These are phyloP conservation scores for Itoplectis maculator DNA, from an alignment of 2,888 invertebrate genomes.

Conservation along the genomic window DNA sequence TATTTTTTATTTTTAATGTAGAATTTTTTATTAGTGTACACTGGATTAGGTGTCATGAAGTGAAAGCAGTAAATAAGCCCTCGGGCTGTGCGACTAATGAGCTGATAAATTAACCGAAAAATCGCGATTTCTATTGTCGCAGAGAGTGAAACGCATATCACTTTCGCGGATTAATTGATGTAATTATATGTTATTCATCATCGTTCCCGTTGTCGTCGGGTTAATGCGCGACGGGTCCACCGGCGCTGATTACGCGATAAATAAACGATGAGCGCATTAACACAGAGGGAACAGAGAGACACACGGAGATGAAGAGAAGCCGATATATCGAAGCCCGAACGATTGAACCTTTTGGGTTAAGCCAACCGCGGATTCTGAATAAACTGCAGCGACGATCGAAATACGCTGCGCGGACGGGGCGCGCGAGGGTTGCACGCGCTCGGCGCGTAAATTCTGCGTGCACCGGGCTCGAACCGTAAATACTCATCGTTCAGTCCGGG, in stretches of 20 bases:
- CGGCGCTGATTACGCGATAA: conserved; percentile 39
- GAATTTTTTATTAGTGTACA: too few species aligned
- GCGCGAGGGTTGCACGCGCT: conserved; percentile 35
- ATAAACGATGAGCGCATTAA: conserved; percentile 55
- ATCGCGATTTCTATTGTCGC: not conserved
- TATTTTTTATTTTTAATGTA: too few species aligned
- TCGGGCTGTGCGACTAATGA: not conserved
- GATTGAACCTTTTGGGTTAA: conserved; percentile 47
- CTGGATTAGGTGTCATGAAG: not conserved
- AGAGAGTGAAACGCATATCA: conserved; percentile 9
- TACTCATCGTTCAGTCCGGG: conserved; percentile 34
- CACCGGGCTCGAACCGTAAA: conserved; percentile 46
- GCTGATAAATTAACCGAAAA: conserved; percentile 3
- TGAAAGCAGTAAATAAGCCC: not conserved
- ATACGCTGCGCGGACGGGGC: conserved; percentile 54
- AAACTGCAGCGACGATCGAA: conserved; percentile 56
- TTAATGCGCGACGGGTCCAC: conserved; percentile 37
- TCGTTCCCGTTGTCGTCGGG: conserved; percentile 34
- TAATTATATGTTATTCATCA: conserved; percentile 45
- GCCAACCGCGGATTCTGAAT: conserved; percentile 62
- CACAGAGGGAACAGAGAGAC: not conserved
- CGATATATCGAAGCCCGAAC: conserved; percentile 16
- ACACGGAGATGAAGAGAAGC: not conserved
- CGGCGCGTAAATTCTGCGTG: conserved; percentile 37
- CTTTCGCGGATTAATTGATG: conserved; percentile 33